phyloP scores from a whole-genome alignment of 2,888 invertebrate genomes.

The Helicoverpa assulta region DNA sequence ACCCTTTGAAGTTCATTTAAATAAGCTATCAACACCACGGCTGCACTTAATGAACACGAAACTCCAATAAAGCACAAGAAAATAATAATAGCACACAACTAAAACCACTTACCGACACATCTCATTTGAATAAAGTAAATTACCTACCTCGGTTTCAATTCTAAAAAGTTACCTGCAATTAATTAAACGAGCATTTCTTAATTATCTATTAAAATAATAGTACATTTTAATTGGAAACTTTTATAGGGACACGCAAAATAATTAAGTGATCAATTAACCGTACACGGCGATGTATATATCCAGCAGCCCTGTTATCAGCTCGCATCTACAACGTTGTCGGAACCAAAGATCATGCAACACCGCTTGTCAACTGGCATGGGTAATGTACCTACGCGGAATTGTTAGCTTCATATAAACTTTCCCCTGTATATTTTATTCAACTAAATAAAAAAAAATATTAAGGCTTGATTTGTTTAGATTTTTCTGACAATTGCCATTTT shows the following conservation, averaged over 20 bases:
- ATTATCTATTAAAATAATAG: slow-evolving; percentile 88
- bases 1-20: slow-evolving; percentile 83
- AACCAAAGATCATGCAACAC: slow-evolving; percentile 70
- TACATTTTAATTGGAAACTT: slow-evolving; percentile 86
- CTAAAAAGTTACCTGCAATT: slow-evolving; percentile 83
- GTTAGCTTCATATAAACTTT: slow-evolving; percentile 1
- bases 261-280: slow-evolving; percentile 89
- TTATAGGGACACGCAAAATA: slow-evolving; percentile 87
- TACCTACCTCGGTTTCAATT: slow-evolving; percentile 76
- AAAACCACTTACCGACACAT: slow-evolving; percentile 83
- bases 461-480: too few species aligned
- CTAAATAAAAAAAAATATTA: not conserved
- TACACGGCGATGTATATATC: slow-evolving; percentile 81
- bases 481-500: too few species aligned
- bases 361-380: slow-evolving; percentile 11
- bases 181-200: slow-evolving; percentile 87
- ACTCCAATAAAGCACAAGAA: slow-evolving; percentile 86
- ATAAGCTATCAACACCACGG: slow-evolving; percentile 81
- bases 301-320: slow-evolving; percentile 76
- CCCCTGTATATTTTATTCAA: not conserved
- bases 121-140: slow-evolving; percentile 89
- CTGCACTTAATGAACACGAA: slow-evolving; percentile 84
- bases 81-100: slow-evolving; percentile 88
- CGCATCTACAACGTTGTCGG: slow-evolving; percentile 78
- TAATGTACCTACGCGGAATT: slow-evolving; percentile 52